Evolutionary conservation across 2,888 invertebrate species (phyloP), one percentile per base, ranked within the genome.

Genomic region (Tillus elongatus): DNA sequence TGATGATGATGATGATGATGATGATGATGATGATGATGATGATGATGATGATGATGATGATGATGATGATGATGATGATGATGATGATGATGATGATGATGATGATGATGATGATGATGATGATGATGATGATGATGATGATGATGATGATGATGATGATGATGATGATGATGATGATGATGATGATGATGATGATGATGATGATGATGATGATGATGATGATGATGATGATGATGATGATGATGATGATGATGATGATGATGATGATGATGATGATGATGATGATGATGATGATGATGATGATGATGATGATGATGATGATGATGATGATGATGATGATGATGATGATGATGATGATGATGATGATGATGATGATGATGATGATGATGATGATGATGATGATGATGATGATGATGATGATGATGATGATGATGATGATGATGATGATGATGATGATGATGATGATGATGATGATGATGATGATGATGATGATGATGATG

Each of bases 1-100:
- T 19, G 24, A 19, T 19, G 24, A 19, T 19, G 24, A 19, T 19
- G 24, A 19, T 19, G 24, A 19, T 19, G 24, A 19, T 19, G 24
- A 19, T 19, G 24, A 19, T 19, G 24, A 19, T 19, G 24, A 19
- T 19, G 24, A 19, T 19, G 24, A 19, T 19, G 24, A 19, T 19
- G 24, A 19, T 19, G 24, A 19, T 19, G 24, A 19, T 19, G 24
- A 19, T 19, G 24, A 19, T 19, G 24, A 19, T 19, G 24, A 19
- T 19, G 24, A 19, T 19, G 24, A 19, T 19, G 24, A 19, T 19
- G 24, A 19, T 19, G 24, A 19, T 19, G 24, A 19, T 19, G 24
- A 19, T 19, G 24, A 19, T 19, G 24, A 19, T 19, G 24, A 19
- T 19, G 24, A 19, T 19, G 24, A 19, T 19, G 24, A 19, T 19